Evolutionary conservation across 2,888 invertebrate species (phyloP), one percentile per base, ranked within the genome.

Genomic region (Cephonodes hylas): DNA sequence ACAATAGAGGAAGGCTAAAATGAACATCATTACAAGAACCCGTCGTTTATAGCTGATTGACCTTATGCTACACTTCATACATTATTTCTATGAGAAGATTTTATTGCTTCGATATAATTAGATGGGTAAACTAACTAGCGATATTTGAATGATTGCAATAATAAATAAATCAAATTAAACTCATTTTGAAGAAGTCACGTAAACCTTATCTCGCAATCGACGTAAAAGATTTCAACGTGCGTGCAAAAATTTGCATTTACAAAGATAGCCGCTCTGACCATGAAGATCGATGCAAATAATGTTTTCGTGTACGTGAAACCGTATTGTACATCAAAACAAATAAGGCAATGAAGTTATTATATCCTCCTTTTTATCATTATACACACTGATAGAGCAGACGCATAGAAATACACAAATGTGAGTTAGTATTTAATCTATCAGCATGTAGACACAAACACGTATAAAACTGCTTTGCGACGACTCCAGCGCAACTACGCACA

Each of bases 381-480:
- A 53, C 65, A 60, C 59, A 60, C 61, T 53, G 63, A 63, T 58
- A 64, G 60, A 63, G 60, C 56, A 60, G 58, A 58, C 61, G 61
- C 62, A 56, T 62, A 65, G 65, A 61, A 60, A 63, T 62, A 60
- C 58, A 67, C 65, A 69, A 66, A 68, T 74, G 71, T 72, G 75
- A 76, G 74, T 68, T 74, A 70, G 72, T 73, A 73, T 77, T 82
- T 79, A 82, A 81, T 83, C 80, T 84, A 80, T 83, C 82, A 78
- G 72, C 74, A 73, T 73, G 66, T 58, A 45, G 57, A 58, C 66
- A 75, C 75, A 44, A 72, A 78, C 76, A 81, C 80, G 80, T 72
- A 67, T 58, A 62, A 73, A 73, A 72, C 71, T 73, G 74, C 79
- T 76, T 74, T 70, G 77, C 76, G 71, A 69, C 77, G 71, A 69